phyloP scores from a whole-genome alignment of 2,888 invertebrate species.

The Ennomos fuscantarius region DNA sequence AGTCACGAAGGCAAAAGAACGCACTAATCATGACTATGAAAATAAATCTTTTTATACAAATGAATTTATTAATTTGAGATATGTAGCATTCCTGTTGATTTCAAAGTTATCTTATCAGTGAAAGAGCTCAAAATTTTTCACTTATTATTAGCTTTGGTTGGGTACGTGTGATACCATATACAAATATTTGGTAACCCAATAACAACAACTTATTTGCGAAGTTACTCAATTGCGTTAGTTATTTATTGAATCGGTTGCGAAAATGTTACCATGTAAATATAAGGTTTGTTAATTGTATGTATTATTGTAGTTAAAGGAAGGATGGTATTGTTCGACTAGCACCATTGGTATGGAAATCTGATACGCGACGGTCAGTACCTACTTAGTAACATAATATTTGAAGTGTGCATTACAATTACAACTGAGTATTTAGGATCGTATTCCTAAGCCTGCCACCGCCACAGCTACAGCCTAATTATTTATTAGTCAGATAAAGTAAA shows the following conservation, averaged over 20 bases:
- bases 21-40: too few relatives aligned
- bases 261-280: slow-evolving; percentile 45
- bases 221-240: slow-evolving; percentile 58
- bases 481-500: too few relatives aligned
- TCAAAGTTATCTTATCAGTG: slow-evolving; percentile 73
- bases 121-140: slow-evolving; percentile 64
- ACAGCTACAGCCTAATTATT: too few relatives aligned
- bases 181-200: slow-evolving; percentile 72
- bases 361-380: slow-evolving; percentile 25
- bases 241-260: slow-evolving; percentile 57
- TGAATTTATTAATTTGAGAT: background rate
- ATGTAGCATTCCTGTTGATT: slow-evolving; percentile 54
- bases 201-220: slow-evolving; percentile 49
- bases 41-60: too few relatives aligned
- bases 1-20: too few relatives aligned
- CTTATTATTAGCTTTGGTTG: slow-evolving; percentile 69
- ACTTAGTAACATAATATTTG: slow-evolving; percentile 4
- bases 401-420: slow-evolving; percentile 1
- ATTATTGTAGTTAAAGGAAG: slow-evolving; percentile 33
- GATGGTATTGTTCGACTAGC: slow-evolving; percentile 45
- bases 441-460: too few relatives aligned
- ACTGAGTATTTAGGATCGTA: too few relatives aligned
- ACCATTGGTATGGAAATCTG: slow-evolving; percentile 64
- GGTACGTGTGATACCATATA: slow-evolving; percentile 57
- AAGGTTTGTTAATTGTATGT: slow-evolving; percentile 23